Evolutionary conservation across 2,797 vertebrate species (phyloP).

Genomic region (Acestrorhynchus altus): DNA sequence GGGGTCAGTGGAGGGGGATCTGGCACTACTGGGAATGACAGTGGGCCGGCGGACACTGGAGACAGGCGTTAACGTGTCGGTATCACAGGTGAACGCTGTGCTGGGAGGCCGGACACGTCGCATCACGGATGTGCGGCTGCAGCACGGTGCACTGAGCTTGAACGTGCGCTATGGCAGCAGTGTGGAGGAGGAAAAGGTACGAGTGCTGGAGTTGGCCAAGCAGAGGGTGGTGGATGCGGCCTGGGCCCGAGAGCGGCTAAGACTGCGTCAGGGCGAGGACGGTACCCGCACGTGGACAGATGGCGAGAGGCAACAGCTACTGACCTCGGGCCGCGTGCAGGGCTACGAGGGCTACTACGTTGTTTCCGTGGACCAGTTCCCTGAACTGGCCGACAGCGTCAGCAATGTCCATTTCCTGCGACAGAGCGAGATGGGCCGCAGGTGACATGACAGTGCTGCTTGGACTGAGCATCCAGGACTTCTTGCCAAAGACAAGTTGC

Average conservation of each 20-base stretch:
- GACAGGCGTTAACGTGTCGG: constrained; percentile 94
- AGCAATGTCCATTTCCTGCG: constrained; percentile 99
- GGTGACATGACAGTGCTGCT: constrained; percentile 87
- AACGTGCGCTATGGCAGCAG: constrained; percentile 94
- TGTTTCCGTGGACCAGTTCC: constrained; percentile 96
- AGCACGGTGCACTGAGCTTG: constrained; percentile 84
- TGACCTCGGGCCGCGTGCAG: constrained; percentile 89
- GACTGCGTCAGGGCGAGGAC: constrained; percentile 95
- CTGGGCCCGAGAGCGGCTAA: constrained; percentile 92
- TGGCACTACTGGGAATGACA: constrained; percentile 92
- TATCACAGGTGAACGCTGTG: constrained; percentile 95
- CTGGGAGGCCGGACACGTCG: constrained; percentile 93
- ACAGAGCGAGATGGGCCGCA: constrained; percentile 99
- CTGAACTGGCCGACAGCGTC: constrained; percentile 95
- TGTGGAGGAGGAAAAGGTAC: constrained; percentile 91
- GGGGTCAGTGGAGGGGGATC: constrained; percentile 88
- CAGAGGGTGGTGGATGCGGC: constrained; percentile 89
- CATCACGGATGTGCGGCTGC: constrained; percentile 94
- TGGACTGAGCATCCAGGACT: constrained; percentile 76
- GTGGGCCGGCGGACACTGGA: constrained; percentile 93
- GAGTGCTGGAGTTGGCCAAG: constrained; percentile 90
- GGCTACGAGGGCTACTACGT: constrained; percentile 97
- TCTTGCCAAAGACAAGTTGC: constrained; percentile 99
- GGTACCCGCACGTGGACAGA: constrained; percentile 94
- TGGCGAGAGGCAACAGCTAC: constrained; percentile 93